These are phyloP conservation scores for Hozukius guyotensis DNA, from an alignment of 2,797 vertebrate genomes.

Conservation along the genomic window DNA sequence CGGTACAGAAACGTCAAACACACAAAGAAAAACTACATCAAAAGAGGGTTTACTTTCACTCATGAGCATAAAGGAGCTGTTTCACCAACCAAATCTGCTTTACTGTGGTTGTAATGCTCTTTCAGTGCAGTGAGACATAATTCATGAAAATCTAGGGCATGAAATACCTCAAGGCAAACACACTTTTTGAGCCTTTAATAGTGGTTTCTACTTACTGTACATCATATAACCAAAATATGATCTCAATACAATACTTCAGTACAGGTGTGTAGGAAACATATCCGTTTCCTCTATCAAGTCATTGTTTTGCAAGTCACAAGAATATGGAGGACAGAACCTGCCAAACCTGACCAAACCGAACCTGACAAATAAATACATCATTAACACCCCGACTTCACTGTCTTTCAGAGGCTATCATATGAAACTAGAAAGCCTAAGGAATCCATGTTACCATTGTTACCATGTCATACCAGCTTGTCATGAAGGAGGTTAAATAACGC, in stretches of 20 bases:
- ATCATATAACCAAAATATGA: not conserved
- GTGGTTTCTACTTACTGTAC: not conserved
- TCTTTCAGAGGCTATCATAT: too few relatives aligned
- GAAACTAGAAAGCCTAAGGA: too few relatives aligned
- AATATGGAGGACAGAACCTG: too few relatives aligned
- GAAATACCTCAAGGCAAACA: not conserved
- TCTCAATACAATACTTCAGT: not conserved
- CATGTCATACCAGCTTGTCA: too few relatives aligned
- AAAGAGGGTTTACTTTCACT: conserved; percentile 3
- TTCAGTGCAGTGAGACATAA: not conserved
- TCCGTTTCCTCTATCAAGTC: not conserved
- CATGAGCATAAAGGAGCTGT: not conserved
- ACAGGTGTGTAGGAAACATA: not conserved
- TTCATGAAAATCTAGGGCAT: conserved; percentile 5
- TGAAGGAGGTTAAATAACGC: too few relatives aligned
- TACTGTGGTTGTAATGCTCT: not conserved
- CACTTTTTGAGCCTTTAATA: not conserved
- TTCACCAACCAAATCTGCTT: conserved; percentile 18
- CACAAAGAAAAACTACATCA: conserved; percentile 21
- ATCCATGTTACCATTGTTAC: too few relatives aligned
- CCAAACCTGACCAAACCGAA: too few relatives aligned
- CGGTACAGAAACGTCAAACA: not conserved
- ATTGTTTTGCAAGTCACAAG: not conserved
- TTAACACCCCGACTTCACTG: too few relatives aligned
- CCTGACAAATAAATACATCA: too few relatives aligned